These are phyloP conservation scores for Myodes glareolus DNA, from an alignment of 2,113 vertebrate species.

Conservation along the genomic window DNA sequence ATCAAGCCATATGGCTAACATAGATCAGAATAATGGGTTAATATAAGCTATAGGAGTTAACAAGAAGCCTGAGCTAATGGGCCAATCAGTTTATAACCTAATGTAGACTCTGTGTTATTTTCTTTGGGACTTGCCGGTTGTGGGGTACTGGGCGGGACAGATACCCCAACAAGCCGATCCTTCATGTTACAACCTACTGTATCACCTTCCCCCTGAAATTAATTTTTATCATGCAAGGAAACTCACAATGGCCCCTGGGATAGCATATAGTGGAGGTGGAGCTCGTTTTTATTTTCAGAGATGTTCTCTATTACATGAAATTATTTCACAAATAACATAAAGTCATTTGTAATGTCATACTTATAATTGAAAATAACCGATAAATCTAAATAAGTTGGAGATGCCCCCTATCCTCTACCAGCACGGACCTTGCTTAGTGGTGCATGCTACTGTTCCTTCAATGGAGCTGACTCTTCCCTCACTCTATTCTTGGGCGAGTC, in stretches of 20 bases:
- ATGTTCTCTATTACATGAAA: conserved; percentile 2
- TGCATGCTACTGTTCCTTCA: conserved; percentile 17
- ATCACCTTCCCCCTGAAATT: background rate
- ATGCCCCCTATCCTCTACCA: background rate
- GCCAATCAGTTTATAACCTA: too few species aligned
- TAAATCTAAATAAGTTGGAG: background rate
- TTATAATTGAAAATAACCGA: conserved; percentile 46
- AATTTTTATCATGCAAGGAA: background rate
- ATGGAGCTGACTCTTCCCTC: background rate
- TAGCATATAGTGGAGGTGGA: background rate
- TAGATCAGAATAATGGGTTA: too few species aligned
- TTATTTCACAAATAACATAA: conserved; percentile 28
- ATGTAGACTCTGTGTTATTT: too few species aligned
- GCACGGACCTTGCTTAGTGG: background rate
- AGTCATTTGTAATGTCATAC: background rate
- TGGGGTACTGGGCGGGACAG: too few species aligned
- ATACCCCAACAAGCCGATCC: too few species aligned
- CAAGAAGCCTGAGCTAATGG: too few species aligned
- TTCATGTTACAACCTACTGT: background rate
- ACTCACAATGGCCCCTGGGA: background rate
- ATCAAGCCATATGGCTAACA: too few species aligned
- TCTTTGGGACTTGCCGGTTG: too few species aligned
- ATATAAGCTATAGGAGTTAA: too few species aligned
- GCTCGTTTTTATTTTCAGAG: conserved; percentile 11
- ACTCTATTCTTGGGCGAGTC: background rate